These are phyloP conservation scores for Aporophyla nigra DNA, from an alignment of 2,888 invertebrate species.

Conservation along the genomic window DNA sequence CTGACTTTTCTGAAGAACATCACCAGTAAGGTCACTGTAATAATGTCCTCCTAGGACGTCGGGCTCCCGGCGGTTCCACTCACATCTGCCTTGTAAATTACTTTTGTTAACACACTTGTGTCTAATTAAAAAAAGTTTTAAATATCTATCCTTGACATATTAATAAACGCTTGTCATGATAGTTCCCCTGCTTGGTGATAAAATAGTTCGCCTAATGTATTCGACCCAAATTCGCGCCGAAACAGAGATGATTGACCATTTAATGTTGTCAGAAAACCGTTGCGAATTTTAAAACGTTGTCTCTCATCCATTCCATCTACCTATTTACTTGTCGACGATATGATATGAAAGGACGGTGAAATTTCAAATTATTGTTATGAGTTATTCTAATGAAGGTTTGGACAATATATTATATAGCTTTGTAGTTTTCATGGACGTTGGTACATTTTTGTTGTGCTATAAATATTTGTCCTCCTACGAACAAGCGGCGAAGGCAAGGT, in stretches of 20 bases:
- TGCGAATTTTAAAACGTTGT: conserved; percentile 73
- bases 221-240: conserved; percentile 82
- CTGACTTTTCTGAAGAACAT: too few relatives aligned
- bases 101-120: neutral
- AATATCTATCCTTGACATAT: conserved; percentile 58
- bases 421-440: conserved; percentile 46
- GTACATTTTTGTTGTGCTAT: conserved; percentile 62
- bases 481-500: conserved; percentile 85
- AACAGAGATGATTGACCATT: conserved; percentile 86
- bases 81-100: too few relatives aligned
- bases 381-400: neutral
- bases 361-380: conserved; percentile 17
- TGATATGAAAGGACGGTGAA: neutral
- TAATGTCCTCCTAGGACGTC: too few relatives aligned
- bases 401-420: neutral
- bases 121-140: conserved; percentile 34
- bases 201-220: conserved; percentile 81
- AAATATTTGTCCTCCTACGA: conserved; percentile 81
- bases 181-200: conserved; percentile 69
- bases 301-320: conserved; percentile 43
- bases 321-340: conserved; percentile 36
- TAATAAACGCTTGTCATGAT: conserved; percentile 55
- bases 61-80: too few relatives aligned
- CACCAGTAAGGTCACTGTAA: too few relatives aligned
- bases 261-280: conserved; percentile 84